Conservation (phyloP, 2,797 vertebrate genomes). For the Lepilemur septentrionalis region DNA sequence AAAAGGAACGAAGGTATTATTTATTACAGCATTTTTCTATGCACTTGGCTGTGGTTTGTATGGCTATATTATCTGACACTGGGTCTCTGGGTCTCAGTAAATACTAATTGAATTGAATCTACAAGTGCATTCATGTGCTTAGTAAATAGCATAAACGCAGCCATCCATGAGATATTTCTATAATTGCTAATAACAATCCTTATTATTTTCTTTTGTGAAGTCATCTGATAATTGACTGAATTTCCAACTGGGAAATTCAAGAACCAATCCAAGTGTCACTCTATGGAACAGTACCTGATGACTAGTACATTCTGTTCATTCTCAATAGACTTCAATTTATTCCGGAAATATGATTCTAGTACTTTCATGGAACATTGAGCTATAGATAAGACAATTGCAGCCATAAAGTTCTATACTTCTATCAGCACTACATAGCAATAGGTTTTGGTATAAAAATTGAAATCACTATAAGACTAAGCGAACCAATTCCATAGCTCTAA, state of each 20-base stretch:
- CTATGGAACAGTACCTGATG: not conserved
- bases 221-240: slow-evolving; percentile 57
- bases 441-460: slow-evolving; percentile 12
- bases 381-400: slow-evolving; percentile 44
- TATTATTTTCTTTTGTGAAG: slow-evolving; percentile 60
- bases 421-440: slow-evolving; percentile 31
- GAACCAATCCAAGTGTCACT: slow-evolving; percentile 40
- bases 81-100: slow-evolving; percentile 34
- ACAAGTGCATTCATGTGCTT: not conserved
- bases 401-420: slow-evolving; percentile 25
- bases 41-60: not conserved
- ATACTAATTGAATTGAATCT: slow-evolving; percentile 55
- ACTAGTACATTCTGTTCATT: slow-evolving; percentile 34
- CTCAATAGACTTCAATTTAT: slow-evolving; percentile 58
- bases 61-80: slow-evolving; percentile 4
- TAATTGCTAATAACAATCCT: slow-evolving; percentile 56
- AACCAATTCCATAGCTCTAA: not conserved
- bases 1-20: not conserved
- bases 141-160: slow-evolving; percentile 6
- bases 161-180: slow-evolving; percentile 50
- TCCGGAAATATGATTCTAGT: slow-evolving; percentile 50
- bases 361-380: slow-evolving; percentile 53
- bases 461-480: not conserved
- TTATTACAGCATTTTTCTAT: slow-evolving; percentile 3
- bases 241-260: slow-evolving; percentile 52